Evolutionary conservation across 2,113 vertebrate genomes (phyloP).

Genomic region (Muntiacus muntjak): DNA sequence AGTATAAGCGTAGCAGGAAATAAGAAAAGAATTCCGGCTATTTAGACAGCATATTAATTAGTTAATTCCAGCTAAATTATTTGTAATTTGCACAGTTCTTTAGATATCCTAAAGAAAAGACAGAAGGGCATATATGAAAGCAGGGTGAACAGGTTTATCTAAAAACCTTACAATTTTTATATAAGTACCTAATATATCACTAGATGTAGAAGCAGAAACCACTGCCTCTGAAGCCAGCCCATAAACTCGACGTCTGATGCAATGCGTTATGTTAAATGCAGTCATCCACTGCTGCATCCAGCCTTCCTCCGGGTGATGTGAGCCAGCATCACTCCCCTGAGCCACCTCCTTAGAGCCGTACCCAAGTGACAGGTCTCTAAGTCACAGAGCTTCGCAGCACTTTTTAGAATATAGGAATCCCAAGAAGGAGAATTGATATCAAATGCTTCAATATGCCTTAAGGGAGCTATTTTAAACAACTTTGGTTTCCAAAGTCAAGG

Average conservation of each 20-base stretch:
- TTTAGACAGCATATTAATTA: neutral
- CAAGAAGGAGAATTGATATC: neutral
- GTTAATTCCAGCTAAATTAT: neutral
- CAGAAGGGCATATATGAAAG: neutral
- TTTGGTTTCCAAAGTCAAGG: neutral
- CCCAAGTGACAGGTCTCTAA: neutral
- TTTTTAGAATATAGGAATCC: neutral
- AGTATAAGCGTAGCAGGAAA: neutral
- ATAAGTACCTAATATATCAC: neutral
- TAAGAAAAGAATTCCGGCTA: neutral
- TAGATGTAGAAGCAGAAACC: neutral
- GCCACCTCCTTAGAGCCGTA: neutral
- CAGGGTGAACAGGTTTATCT: neutral
- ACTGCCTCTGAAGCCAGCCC: neutral
- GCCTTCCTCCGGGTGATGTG: neutral
- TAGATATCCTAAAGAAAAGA: neutral
- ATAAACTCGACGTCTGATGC: neutral
- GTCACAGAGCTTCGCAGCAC: neutral
- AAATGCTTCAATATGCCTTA: neutral
- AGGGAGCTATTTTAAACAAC: neutral
- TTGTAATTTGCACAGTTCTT: neutral
- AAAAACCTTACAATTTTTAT: neutral
- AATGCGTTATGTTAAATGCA: neutral
- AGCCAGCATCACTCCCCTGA: rapidly evolving
- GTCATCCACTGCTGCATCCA: neutral